A percentile compares a stretch with the other conserved stretches of the same genome.
Evolutionary conservation across 1,140 invertebrate genomes (phyloP).

Genomic region (Phthorimaea operculella): DNA sequence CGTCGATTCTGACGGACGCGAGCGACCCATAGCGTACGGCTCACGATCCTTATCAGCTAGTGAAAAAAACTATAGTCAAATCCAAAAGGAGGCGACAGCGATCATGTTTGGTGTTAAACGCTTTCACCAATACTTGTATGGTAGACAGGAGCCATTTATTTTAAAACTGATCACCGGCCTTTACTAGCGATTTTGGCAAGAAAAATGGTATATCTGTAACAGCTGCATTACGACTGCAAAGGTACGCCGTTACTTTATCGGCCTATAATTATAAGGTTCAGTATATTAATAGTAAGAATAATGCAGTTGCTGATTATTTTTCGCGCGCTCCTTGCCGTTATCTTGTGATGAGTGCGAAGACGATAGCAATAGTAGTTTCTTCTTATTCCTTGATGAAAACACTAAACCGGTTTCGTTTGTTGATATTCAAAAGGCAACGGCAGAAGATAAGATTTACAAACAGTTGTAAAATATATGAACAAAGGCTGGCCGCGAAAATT

Average conservation of each 20-base stretch:
- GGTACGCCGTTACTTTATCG: constrained; percentile 32
- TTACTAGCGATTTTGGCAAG: constrained; percentile 5
- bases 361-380: neutral
- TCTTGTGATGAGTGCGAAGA: neutral
- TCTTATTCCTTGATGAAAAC: neutral
- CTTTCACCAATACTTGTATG: too few relatives aligned
- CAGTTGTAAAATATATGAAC: constrained; percentile 6
- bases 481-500: constrained; percentile 6
- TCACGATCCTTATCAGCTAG: neutral
- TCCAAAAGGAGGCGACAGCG: constrained; percentile 8
- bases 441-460: neutral
- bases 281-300: constrained; percentile 24
- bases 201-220: constrained; percentile 12
- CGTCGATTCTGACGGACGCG: neutral
- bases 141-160: constrained; percentile 3
- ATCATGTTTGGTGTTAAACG: constrained; percentile 2
- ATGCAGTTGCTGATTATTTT: constrained; percentile 32
- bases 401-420: neutral
- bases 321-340: constrained; percentile 18
- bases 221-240: constrained; percentile 28
- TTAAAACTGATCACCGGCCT: constrained; percentile 6
- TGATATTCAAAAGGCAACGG: neutral
- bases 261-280: constrained; percentile 37
- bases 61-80: constrained; percentile 2
- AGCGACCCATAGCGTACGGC: neutral